Evolutionary conservation across 2,113 vertebrate genomes (phyloP), one percentile per base, ranked within the genome.

Genomic region (Rhea pennata): DNA sequence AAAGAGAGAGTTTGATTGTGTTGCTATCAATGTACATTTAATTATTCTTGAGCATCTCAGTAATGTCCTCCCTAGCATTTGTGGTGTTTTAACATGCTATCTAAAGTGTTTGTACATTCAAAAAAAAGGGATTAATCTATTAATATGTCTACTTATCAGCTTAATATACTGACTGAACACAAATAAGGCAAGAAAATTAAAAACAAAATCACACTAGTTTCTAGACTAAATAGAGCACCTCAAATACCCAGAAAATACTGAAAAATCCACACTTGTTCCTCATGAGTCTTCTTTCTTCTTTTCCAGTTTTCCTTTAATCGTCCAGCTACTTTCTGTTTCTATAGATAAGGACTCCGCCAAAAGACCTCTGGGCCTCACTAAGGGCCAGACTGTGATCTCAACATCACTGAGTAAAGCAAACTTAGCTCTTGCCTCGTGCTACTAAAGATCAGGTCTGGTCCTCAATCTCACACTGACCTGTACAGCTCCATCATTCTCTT

Each of bases 51-150:
- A 93, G 64, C 26, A 83, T 61, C 20, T 71, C 72, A 62, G 33
- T 48, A 54, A 20, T 40, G 40, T 53, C 50, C 64, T 73, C 31
- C 53, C 24, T 53, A 88, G 64, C 8, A 79, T 50, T 24, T 24
- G 39, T 24, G n/a, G 27, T 66, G 82, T 81, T 89, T 91, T 87
- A 84, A 89, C 48, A 44, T 72, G 70, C 62, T 59, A 51, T 69
- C 61, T 53, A 27, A 10, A 36, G 23, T 5, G 14, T 46, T 48
- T 66, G 62, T 56, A 66, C 5, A 2, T 56, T 54, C 40, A 73
- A 72, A 66, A 58, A 58, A 71, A 1, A 1, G 51, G 53, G 42
- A 53, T 14, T 69, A 67, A 80, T 73, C 92, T 59, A 74, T 92
- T 59, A 74, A 64, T 12, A 36, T 13, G n/a, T 26, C 48, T 42